These are phyloP conservation scores for Coleophora deauratella DNA, from an alignment of 2,888 invertebrate genomes.

Conservation along the genomic window DNA sequence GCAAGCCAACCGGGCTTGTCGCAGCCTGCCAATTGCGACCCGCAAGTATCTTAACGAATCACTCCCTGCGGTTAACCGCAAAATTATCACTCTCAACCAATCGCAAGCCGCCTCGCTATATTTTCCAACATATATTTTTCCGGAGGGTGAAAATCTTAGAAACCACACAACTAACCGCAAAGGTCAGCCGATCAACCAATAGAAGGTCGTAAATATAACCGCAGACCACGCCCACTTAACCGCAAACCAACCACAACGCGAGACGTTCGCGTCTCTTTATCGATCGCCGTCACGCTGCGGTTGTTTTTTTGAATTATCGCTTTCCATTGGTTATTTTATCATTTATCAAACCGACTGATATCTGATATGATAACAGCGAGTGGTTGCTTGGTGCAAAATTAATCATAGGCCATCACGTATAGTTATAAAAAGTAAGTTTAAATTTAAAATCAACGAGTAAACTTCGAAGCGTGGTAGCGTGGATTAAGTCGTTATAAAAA, in stretches of 20 bases:
- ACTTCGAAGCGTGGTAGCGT: not conserved
- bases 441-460: not conserved
- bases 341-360: conserved; percentile 7
- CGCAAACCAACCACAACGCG: conserved; percentile 77
- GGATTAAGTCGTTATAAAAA: conserved; percentile 1
- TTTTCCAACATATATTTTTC: conserved; percentile 70
- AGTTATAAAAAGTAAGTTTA: too few species aligned
- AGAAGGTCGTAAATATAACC: conserved; percentile 72
- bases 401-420: too few species aligned
- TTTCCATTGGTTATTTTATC: conserved; percentile 32
- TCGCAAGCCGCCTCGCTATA: conserved; percentile 48
- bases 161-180: conserved; percentile 76
- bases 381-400: too few species aligned
- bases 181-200: conserved; percentile 76
- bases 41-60: conserved; percentile 62
- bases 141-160: conserved; percentile 71
- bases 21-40: conserved; percentile 47
- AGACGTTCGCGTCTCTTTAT: conserved; percentile 62
- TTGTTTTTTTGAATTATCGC: conserved; percentile 51
- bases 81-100: conserved; percentile 57
- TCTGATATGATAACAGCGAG: too few species aligned
- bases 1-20: conserved; percentile 26
- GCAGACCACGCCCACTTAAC: conserved; percentile 77
- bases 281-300: conserved; percentile 48
- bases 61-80: conserved; percentile 69